A percentile compares a stretch with the other conserved stretches of the same genome.
Conservation (phyloP, 2,888 invertebrate genomes). For the Bombylius major region DNA sequence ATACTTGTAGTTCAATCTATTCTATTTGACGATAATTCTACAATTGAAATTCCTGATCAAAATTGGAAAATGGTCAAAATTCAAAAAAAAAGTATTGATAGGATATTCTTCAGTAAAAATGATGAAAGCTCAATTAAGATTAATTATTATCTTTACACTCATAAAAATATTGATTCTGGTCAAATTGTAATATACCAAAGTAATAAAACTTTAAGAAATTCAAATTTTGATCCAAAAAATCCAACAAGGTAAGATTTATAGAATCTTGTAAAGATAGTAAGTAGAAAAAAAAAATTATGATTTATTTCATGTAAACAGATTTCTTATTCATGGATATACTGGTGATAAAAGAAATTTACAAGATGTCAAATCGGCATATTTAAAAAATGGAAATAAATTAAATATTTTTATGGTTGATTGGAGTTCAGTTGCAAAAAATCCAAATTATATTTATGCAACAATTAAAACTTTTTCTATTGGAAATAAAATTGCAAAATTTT, state of each 20-base stretch:
- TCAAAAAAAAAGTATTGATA: no score
- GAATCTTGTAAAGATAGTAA: background rate
- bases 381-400: slow-evolving; percentile 40
- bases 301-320: background rate
- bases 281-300: background rate
- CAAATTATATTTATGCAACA: background rate
- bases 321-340: slow-evolving; percentile 41
- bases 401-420: slow-evolving; percentile 46
- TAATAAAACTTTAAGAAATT: background rate
- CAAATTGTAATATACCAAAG: no score
- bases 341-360: slow-evolving; percentile 37
- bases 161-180: no score
- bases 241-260: background rate
- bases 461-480: slow-evolving; percentile 14
- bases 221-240: background rate
- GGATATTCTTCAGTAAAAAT: no score
- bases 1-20: no score
- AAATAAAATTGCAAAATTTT: slow-evolving; percentile 20
- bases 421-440: slow-evolving; percentile 37
- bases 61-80: no score
- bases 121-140: no score
- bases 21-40: no score
- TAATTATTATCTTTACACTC: no score
- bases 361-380: slow-evolving; percentile 30
- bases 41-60: no score